These are phyloP conservation scores for Pitta sordida DNA, from an alignment of 2,113 vertebrate genomes.

Conservation along the genomic window DNA sequence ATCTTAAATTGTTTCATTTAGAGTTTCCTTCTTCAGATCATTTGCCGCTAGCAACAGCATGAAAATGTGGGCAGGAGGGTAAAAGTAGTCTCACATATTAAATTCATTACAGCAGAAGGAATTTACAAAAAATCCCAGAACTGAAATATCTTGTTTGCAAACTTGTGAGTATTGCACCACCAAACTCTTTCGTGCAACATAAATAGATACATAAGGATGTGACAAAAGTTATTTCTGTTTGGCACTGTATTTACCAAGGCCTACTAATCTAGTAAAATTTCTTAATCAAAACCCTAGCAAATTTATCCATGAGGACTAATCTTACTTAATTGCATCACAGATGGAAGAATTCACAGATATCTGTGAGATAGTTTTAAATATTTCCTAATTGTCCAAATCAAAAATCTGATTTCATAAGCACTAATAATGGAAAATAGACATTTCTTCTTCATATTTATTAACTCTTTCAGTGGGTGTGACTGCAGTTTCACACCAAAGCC, in stretches of 20 bases:
- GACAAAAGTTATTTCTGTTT: background rate
- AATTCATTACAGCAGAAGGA: background rate
- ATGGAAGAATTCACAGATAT: background rate
- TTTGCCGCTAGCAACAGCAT: background rate
- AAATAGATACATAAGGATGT: background rate
- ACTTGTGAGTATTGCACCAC: background rate
- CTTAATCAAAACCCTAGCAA: background rate
- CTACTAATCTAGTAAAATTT: background rate
- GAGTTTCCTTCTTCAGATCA: background rate
- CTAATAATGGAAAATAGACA: background rate
- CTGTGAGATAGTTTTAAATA: background rate
- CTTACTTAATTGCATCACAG: background rate
- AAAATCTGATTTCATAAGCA: background rate
- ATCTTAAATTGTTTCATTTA: background rate
- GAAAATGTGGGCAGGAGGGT: background rate
- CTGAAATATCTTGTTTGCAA: background rate
- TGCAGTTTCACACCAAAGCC: slow-evolving; percentile 38
- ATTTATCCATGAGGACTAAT: background rate
- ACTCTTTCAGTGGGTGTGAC: slow-evolving; percentile 58
- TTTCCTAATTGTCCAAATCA: background rate
- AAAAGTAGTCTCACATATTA: background rate
- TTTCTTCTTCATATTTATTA: slow-evolving; percentile 62
- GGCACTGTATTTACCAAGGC: background rate
- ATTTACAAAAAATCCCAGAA: background rate
- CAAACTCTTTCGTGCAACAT: background rate